Percentiles rank a stretch among this genome's conserved stretches.
These are phyloP conservation scores for Bostrychus sinensis DNA, from an alignment of 2,113 vertebrate species.

Conservation along the genomic window DNA sequence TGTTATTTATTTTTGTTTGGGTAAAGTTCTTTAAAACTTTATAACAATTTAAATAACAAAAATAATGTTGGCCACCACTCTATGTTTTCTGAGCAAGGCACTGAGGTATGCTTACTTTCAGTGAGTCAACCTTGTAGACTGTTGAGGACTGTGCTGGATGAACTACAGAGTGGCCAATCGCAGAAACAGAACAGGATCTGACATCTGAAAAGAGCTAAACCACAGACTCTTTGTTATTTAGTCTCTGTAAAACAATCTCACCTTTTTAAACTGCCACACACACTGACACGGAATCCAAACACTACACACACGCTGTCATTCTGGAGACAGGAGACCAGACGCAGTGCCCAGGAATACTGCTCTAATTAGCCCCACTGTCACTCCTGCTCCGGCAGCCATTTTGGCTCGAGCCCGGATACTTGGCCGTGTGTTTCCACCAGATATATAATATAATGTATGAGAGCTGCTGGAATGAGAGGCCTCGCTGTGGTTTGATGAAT, in stretches of 20 bases:
- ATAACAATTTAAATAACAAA: too few species aligned
- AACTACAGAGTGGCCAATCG: not conserved
- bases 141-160: not conserved
- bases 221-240: conserved; percentile 3
- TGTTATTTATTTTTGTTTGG: too few species aligned
- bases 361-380: conserved; percentile 71
- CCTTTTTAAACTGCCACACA: conserved; percentile 30
- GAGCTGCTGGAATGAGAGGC: conserved; percentile 41
- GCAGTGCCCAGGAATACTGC: conserved; percentile 62
- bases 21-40: too few species aligned
- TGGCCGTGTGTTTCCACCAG: conserved; percentile 38
- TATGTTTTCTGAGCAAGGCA: too few species aligned
- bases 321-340: conserved; percentile 51
- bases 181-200: not conserved
- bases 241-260: conserved; percentile 9
- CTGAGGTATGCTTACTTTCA: too few species aligned
- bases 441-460: conserved; percentile 29
- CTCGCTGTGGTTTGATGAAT: too few species aligned
- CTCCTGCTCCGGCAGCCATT: conserved; percentile 50
- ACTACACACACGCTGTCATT: conserved; percentile 22
- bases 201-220: conserved; percentile 14
- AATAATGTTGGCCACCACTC: too few species aligned
- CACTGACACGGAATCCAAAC: conserved; percentile 46
- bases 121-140: not conserved
- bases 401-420: conserved; percentile 46